Percentiles rank a stretch among this genome's conserved stretches.
These are phyloP conservation scores for Spicauda simplicius DNA, from an alignment of 2,888 invertebrate species.

Conservation along the genomic window DNA sequence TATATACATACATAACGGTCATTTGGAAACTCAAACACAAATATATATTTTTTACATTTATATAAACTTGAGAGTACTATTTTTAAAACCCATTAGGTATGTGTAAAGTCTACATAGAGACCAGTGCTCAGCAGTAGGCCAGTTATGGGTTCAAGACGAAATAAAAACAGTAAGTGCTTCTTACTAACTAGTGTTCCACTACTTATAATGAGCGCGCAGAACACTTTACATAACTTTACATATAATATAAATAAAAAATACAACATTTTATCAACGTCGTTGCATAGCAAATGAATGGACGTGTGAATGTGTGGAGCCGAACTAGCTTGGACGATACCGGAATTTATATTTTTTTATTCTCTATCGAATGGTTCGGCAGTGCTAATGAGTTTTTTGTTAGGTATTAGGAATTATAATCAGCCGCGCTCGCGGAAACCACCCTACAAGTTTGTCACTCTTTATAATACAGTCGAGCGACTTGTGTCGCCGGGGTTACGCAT, in stretches of 20 bases:
- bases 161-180: not conserved
- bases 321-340: not conserved
- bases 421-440: conserved; percentile 34
- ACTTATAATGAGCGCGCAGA: not conserved
- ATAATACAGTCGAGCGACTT: conserved; percentile 48
- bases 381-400: conserved; percentile 42
- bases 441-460: conserved; percentile 50
- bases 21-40: too few relatives aligned
- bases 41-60: too few relatives aligned
- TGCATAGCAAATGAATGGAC: conserved; percentile 9
- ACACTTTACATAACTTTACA: conserved; percentile 5
- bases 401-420: conserved; percentile 41
- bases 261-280: not conserved
- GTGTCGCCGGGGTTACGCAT: conserved; percentile 29
- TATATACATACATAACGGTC: too few relatives aligned
- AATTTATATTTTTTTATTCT: conserved; percentile 37
- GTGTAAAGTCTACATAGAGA: too few relatives aligned
- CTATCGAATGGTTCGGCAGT: conserved; percentile 14
- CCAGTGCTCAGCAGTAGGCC: too few relatives aligned
- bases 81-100: too few relatives aligned
- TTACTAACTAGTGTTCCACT: not conserved
- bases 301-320: not conserved
- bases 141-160: too few relatives aligned
- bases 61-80: too few relatives aligned
- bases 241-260: not conserved